These are phyloP conservation scores for Cassiopea xamachana DNA, from an alignment of 30 jellyfish, hydroid and myxozoan species.

Conservation along the genomic window DNA sequence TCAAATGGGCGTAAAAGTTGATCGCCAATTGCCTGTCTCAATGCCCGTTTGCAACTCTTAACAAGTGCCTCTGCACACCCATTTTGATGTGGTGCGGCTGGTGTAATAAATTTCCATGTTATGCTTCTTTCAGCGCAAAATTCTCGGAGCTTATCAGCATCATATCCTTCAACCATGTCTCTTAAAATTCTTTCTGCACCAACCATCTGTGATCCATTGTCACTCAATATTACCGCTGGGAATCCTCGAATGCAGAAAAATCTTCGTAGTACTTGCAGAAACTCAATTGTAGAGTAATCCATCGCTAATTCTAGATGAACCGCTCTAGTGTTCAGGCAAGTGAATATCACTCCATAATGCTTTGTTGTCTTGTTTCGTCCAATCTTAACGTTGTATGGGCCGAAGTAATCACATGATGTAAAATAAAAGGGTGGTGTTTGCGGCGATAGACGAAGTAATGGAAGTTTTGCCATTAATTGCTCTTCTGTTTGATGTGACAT, in stretches of 20 bases:
- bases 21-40: conserved; percentile 55
- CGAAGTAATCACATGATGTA: conserved; percentile 72
- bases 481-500: conserved; percentile 62
- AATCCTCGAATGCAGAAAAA: conserved; percentile 76
- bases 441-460: conserved; percentile 52
- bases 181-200: conserved; percentile 63
- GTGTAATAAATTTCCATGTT: conserved; percentile 75
- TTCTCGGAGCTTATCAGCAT: conserved; percentile 37
- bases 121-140: conserved; percentile 68
- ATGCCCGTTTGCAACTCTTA: conserved; percentile 60
- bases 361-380: conserved; percentile 70
- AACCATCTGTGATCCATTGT: conserved; percentile 77
- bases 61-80: conserved; percentile 84
- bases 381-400: conserved; percentile 61
- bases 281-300: conserved; percentile 63
- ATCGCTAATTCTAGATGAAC: conserved; percentile 67
- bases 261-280: conserved; percentile 70
- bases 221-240: conserved; percentile 70
- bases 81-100: conserved; percentile 77
- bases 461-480: conserved; percentile 67
- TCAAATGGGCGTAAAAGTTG: conserved; percentile 67
- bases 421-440: conserved; percentile 73
- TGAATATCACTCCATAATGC: conserved; percentile 64
- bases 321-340: conserved; percentile 79
- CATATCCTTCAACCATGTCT: conserved; percentile 62